phyloP scores from a whole-genome alignment of 2,888 invertebrate species.

The Helleia helle region DNA sequence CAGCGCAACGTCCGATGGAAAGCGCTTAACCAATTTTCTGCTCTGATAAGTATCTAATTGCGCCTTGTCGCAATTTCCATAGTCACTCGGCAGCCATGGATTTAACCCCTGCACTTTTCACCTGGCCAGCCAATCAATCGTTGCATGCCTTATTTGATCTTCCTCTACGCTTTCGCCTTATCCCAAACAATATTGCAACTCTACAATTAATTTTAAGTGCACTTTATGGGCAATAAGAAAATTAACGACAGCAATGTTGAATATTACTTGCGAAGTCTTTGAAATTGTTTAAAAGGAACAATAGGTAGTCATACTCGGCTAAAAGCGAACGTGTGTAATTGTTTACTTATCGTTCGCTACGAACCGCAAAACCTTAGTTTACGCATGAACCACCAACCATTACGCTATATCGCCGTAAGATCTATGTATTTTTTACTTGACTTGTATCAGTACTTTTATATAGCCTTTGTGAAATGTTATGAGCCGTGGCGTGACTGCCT shows the following conservation, averaged over 20 bases:
- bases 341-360: slow-evolving; percentile 36
- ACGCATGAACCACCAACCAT: slow-evolving; percentile 7
- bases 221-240: neutral
- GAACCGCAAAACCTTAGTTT: slow-evolving; percentile 29
- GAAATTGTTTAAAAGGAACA: slow-evolving; percentile 31
- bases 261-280: slow-evolving; percentile 5
- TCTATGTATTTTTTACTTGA: neutral
- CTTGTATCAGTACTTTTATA: slow-evolving; percentile 14
- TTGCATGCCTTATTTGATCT: slow-evolving; percentile 35
- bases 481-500: no score
- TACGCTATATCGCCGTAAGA: neutral
- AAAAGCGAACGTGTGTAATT: slow-evolving; percentile 46
- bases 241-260: slow-evolving; percentile 2
- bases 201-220: neutral
- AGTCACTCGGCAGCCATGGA: slow-evolving; percentile 53
- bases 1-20: slow-evolving; percentile 72
- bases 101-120: slow-evolving; percentile 64
- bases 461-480: no score
- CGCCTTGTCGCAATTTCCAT: slow-evolving; percentile 60
- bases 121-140: slow-evolving; percentile 49
- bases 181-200: neutral
- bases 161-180: slow-evolving; percentile 61
- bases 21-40: slow-evolving; percentile 72
- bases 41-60: slow-evolving; percentile 73
- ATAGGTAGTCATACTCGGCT: slow-evolving; percentile 41